A percentile compares a stretch with the other conserved stretches of the same genome.
phyloP scores from a whole-genome alignment of 2,888 invertebrate genomes.

The Gastrophysa polygoni region DNA sequence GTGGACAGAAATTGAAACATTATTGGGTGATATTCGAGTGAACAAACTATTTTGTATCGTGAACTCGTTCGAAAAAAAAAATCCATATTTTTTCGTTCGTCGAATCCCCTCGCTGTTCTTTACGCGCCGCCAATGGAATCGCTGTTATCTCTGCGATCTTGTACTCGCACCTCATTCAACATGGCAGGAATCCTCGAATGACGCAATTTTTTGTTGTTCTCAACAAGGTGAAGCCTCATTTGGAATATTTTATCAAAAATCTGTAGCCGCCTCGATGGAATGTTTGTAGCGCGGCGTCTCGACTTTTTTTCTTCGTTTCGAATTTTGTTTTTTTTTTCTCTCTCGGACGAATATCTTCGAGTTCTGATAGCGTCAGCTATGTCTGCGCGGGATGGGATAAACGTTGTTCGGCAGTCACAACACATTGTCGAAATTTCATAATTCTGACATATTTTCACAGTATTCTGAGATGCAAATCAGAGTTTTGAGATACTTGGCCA shows the following conservation, averaged over 20 bases:
- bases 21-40: too few relatives aligned
- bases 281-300: conserved; percentile 5
- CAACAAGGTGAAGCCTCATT: conserved; percentile 15
- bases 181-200: not conserved
- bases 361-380: conserved; percentile 10
- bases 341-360: conserved; percentile 11
- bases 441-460: too few relatives aligned
- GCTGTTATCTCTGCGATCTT: not conserved
- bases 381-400: conserved; percentile 12
- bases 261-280: conserved; percentile 17
- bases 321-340: conserved; percentile 4
- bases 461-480: too few relatives aligned
- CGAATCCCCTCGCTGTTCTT: too few relatives aligned
- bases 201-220: conserved; percentile 5
- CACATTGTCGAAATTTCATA: conserved; percentile 10
- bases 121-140: too few relatives aligned
- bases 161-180: not conserved
- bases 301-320: not conserved
- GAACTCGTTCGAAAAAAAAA: too few relatives aligned
- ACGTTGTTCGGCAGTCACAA: not conserved
- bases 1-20: too few relatives aligned
- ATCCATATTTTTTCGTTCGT: too few relatives aligned
- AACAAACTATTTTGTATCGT: too few relatives aligned
- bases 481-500: too few relatives aligned
- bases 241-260: conserved; percentile 25